phyloP scores from a whole-genome alignment of 2,888 invertebrate genomes.

The Agonopterix heracliana region DNA sequence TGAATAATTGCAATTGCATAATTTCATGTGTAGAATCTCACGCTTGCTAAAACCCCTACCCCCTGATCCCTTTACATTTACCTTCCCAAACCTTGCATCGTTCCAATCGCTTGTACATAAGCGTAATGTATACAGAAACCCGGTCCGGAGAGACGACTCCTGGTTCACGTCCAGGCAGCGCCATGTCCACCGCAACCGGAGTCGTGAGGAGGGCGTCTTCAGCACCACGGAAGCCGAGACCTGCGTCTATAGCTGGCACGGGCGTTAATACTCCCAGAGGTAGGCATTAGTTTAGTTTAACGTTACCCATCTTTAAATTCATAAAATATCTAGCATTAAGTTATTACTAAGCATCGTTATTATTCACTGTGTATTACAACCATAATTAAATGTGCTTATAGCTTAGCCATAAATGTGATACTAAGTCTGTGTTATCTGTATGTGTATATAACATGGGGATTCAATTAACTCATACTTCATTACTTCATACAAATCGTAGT shows the following conservation, averaged over 20 bases:
- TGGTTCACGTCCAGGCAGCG: constrained; percentile 89
- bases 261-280: constrained; percentile 81
- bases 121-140: constrained; percentile 68
- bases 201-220: constrained; percentile 72
- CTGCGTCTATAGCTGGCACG: constrained; percentile 84
- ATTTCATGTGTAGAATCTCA: too few species aligned
- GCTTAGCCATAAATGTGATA: constrained; percentile 9
- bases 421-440: constrained; percentile 1
- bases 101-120: constrained; percentile 15
- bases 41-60: too few species aligned
- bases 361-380: not conserved
- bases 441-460: not conserved
- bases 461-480: too few species aligned
- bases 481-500: too few species aligned
- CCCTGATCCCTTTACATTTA: too few species aligned
- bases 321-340: too few species aligned
- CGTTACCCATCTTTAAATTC: too few species aligned
- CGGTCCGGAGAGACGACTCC: constrained; percentile 86
- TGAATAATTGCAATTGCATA: too few species aligned
- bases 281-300: constrained; percentile 18
- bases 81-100: not conserved
- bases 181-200: constrained; percentile 80
- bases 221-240: constrained; percentile 80
- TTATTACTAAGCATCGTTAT: too few species aligned
- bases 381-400: constrained; percentile 12